These are phyloP conservation scores for Morus bassanus DNA, from an alignment of 2,797 vertebrate genomes.

Conservation along the genomic window DNA sequence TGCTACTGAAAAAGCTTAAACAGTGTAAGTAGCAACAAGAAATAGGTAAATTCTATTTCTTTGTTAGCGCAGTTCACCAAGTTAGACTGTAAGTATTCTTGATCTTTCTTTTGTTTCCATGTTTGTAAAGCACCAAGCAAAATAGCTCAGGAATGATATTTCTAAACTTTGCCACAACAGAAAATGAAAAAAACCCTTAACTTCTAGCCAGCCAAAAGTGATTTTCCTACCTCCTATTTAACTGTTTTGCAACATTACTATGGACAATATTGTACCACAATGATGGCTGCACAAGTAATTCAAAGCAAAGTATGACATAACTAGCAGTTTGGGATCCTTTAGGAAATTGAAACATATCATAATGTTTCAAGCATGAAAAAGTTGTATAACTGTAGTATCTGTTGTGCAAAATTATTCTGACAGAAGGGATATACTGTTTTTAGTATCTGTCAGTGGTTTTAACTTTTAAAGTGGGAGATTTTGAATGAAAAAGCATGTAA, in stretches of 20 bases:
- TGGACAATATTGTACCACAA: background rate
- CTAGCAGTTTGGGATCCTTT: background rate
- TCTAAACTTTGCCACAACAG: background rate
- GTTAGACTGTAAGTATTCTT: background rate
- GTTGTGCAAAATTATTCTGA: slow-evolving; percentile 1
- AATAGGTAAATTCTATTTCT: background rate
- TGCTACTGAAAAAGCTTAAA: background rate
- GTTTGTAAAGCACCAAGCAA: background rate
- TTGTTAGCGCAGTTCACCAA: background rate
- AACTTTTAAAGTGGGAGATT: background rate
- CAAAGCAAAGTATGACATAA: background rate
- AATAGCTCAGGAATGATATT: background rate
- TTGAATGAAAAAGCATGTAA: background rate
- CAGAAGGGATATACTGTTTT: background rate
- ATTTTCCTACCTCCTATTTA: background rate
- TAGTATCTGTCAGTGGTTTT: background rate
- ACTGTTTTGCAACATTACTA: background rate
- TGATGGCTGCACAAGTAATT: background rate
- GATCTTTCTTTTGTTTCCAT: background rate
- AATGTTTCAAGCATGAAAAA: background rate
- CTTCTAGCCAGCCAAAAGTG: background rate
- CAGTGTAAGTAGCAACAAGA: background rate
- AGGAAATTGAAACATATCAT: background rate
- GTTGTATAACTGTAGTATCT: background rate
- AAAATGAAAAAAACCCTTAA: background rate